Evolutionary conservation across 1,140 invertebrate species (phyloP).

Genomic region (Lepidurus arcticus): DNA sequence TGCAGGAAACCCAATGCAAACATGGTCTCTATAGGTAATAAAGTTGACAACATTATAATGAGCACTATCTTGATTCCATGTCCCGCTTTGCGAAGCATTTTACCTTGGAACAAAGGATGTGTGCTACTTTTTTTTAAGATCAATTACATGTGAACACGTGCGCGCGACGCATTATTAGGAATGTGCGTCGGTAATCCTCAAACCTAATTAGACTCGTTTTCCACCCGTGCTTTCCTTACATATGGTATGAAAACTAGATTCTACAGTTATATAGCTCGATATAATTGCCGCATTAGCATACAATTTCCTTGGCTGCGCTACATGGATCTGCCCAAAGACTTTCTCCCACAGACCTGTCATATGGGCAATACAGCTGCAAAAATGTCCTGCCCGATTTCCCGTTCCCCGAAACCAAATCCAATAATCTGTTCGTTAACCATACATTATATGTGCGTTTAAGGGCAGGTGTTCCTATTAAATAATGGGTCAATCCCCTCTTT

Average conservation of each 20-base stretch:
- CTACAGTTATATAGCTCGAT: background rate
- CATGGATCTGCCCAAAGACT: background rate
- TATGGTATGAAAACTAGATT: background rate
- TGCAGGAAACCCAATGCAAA: background rate
- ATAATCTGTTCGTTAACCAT: background rate
- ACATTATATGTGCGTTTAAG: background rate
- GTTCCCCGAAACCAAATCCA: background rate
- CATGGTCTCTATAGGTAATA: background rate
- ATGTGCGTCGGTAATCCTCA: background rate
- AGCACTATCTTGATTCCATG: background rate
- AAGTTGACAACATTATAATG: background rate
- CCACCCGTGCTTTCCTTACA: background rate
- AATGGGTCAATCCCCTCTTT: background rate
- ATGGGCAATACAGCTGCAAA: background rate
- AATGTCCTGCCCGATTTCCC: background rate
- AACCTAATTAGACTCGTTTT: background rate
- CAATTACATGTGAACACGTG: constrained; percentile 1
- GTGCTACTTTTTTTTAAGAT: background rate
- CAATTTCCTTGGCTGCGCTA: background rate
- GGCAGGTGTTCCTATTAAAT: background rate
- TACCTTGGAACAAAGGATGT: background rate
- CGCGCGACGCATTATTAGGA: background rate
- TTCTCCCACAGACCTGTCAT: background rate
- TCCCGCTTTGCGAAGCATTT: background rate
- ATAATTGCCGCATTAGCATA: background rate